phyloP scores from a whole-genome alignment of 2,797 vertebrate genomes.

The Loriculus beryllinus region DNA sequence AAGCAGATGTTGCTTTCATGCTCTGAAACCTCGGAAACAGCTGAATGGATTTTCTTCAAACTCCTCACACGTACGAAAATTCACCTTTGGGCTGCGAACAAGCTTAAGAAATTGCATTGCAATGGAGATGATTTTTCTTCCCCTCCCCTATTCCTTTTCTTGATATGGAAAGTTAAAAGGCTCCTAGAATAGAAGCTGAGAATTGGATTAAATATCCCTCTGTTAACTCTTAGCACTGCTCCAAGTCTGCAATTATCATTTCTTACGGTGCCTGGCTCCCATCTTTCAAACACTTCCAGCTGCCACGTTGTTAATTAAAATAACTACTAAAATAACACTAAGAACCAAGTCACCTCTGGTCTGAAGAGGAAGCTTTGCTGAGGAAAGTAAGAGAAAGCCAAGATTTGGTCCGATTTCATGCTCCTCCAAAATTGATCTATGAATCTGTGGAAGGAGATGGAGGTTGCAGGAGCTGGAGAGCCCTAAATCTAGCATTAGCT shows the following conservation, averaged over 20 bases:
- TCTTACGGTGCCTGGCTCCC: constrained; percentile 6
- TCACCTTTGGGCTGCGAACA: constrained; percentile 59
- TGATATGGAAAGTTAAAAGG: constrained; percentile 45
- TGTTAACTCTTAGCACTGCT: constrained; percentile 40
- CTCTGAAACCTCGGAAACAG: constrained; percentile 61
- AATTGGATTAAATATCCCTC: constrained; percentile 21
- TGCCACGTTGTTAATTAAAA: neutral
- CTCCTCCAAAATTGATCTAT: neutral
- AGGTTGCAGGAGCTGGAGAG: neutral
- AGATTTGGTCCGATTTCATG: neutral
- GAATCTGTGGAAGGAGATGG: neutral
- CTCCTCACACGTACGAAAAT: constrained; percentile 29
- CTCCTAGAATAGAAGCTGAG: constrained; percentile 46
- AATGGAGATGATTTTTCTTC: neutral
- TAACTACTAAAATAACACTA: neutral
- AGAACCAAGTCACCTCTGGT: neutral
- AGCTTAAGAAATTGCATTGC: constrained; percentile 50
- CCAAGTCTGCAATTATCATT: constrained; percentile 26
- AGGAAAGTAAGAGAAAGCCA: neutral
- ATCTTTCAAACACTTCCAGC: neutral
- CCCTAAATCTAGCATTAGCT: too few relatives aligned
- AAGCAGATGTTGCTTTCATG: constrained; percentile 69
- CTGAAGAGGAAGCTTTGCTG: neutral
- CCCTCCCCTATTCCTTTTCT: neutral
- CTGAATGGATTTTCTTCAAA: constrained; percentile 63